Percentiles rank a stretch among this genome's conserved stretches.
Conservation (phyloP, 2,888 invertebrate genomes). For the Platycheirus rosarum region DNA sequence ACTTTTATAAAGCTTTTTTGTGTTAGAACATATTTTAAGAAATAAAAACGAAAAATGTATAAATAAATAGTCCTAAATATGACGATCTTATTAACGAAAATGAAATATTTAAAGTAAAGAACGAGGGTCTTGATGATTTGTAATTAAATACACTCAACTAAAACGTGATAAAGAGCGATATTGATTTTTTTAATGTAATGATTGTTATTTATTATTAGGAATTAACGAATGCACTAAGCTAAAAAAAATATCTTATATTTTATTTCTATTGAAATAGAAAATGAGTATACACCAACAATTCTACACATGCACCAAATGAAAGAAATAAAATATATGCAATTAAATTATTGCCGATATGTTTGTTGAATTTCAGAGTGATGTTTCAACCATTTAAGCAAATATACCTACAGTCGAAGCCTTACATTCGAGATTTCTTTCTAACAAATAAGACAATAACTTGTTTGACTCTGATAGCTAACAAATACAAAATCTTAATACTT, state of each 20-base stretch:
- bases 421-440: too few relatives aligned
- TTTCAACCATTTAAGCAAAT: too few relatives aligned
- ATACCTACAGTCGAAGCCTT: too few relatives aligned
- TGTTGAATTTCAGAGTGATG: too few relatives aligned
- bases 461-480: too few relatives aligned
- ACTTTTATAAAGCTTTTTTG: constrained; percentile 38
- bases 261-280: constrained; percentile 70
- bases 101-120: constrained; percentile 26
- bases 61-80: constrained; percentile 24
- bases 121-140: constrained; percentile 48
- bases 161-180: constrained; percentile 72
- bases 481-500: too few relatives aligned
- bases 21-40: constrained; percentile 43
- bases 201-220: constrained; percentile 71
- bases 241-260: constrained; percentile 45
- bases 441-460: too few relatives aligned
- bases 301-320: constrained; percentile 64
- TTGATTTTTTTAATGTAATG: constrained; percentile 71
- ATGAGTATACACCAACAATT: constrained; percentile 37
- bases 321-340: constrained; percentile 56
- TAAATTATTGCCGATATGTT: neutral
- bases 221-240: constrained; percentile 56
- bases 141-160: constrained; percentile 59
- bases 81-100: constrained; percentile 36
- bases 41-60: constrained; percentile 28